A percentile compares a stretch with the other conserved stretches of the same genome.
phyloP scores from a whole-genome alignment of 2,888 invertebrate genomes.

The Tillus elongatus region DNA sequence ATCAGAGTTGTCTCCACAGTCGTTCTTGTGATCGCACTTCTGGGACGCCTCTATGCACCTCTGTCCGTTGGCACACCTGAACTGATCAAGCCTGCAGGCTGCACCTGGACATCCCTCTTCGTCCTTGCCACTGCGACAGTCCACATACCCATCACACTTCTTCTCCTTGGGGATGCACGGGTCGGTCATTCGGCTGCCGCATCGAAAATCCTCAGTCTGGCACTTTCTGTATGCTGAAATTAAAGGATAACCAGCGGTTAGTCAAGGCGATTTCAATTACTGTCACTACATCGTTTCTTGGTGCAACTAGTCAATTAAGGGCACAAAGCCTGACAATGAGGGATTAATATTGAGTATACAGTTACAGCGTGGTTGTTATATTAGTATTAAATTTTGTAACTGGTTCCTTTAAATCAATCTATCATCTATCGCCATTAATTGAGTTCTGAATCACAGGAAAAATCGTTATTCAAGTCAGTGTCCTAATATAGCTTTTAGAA shows the following conservation, averaged over 20 bases:
- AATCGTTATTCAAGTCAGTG: no score
- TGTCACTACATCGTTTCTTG: not conserved
- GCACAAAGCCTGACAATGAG: not conserved
- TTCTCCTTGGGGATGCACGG: constrained; percentile 83
- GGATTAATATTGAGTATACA: no score
- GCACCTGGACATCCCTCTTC: constrained; percentile 65
- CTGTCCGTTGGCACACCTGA: constrained; percentile 70
- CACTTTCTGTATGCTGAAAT: constrained; percentile 79
- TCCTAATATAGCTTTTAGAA: no score
- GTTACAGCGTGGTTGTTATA: no score
- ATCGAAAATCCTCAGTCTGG: constrained; percentile 78
- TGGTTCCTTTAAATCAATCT: no score
- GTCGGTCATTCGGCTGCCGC: constrained; percentile 59
- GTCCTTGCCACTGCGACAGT: constrained; percentile 77
- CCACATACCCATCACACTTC: constrained; percentile 81
- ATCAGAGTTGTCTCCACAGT: constrained; percentile 86
- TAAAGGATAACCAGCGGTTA: no score
- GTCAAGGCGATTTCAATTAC: not conserved
- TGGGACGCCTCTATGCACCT: constrained; percentile 69
- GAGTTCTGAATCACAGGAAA: no score
- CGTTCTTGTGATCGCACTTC: constrained; percentile 82
- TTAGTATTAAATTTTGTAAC: no score
- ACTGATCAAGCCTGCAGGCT: constrained; percentile 75
- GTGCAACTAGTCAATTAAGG: not conserved
- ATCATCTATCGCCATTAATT: no score